Evolutionary conservation across 2,797 vertebrate species (phyloP), one percentile per base, ranked within the genome.

Genomic region (Gastrophryne carolinensis): DNA sequence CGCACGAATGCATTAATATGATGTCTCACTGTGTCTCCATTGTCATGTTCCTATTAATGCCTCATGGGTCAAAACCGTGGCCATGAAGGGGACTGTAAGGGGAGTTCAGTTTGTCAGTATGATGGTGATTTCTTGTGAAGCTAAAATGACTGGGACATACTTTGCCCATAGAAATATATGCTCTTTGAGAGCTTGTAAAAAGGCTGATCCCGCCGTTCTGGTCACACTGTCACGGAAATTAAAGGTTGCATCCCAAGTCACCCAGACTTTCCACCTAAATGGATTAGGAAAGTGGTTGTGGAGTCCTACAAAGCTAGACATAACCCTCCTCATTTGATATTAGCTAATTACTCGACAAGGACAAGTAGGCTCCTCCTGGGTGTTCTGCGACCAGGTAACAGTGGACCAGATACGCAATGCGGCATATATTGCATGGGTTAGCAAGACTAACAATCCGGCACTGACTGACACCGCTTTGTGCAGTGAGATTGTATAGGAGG

Each of bases 151-250:
- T 80, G 81, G 0, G 3, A 80, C 78, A 80, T 84, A 83, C 78
- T 75, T 84, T 84, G 87, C 88, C 86, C 86, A 88, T 87, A 85
- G 85, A 86, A 85, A 89, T 90, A 87, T 85, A 83, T 82, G 66
- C 82, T 85, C 84, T 88, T 88, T 83, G 84, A 82, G 86, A 87
- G 87, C 88, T 89, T 88, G 86, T 87, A 86, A 90, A 90, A 87
- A 86, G 85, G 80, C 58, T 84, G 80, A 77, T 87, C 85, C 75
- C 79, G 79, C 89, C 86, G 80, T 72, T 84, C 84, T 86, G 88
- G 83, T 88, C 81, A 82, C 60, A 83, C 78, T 90, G 89, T 89
- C 87, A 90, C 84, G 77, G 81, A 75, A 78, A 85, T 72, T 62
- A 81, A 80, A 72, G 58, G 77, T 85, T 83, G 84, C 37, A 47